Evolutionary conservation across 2,113 vertebrate genomes (phyloP), one percentile per base, ranked within the genome.

Genomic region (Vulpes ferrilata): DNA sequence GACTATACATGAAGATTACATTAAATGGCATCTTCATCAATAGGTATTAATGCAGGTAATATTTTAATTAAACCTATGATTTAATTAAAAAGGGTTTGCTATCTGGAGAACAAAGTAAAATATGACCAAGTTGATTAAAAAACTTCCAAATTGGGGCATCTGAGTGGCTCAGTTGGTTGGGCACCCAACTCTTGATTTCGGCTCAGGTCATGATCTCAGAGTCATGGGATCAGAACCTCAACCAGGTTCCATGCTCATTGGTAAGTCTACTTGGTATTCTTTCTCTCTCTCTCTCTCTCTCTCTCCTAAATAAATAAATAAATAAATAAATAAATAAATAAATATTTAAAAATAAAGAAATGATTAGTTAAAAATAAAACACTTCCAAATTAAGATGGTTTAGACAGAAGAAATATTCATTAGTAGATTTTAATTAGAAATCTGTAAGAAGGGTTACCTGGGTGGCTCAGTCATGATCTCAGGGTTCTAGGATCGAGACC

Each of bases 51-150:
- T 43, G 43, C 43, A 43, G 43, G 43, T 43, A 43, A 43, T 43
- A 43, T 43, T 43, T 43, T 43, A 43, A 43, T 43, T 43, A 43
- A 43, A 43, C 43, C 43, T 43, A 43, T 43, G 43, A 43, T 43
- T 43, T 43, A 43, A 43, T 43, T 43, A 43, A 93, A 98, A 85
- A 69, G 60, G 79, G 16, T 48, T n/a, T 90, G 32, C 90, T 84
- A 67, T 78, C 91, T 90, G 60, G 38, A 51, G 43, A 97, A 97
- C 3, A 89, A 80, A 76, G 69, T 0, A 30, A 5, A 93, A 62
- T 43, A 82, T 67, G 25, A 78, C 22, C 94, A 97, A 95, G 71
- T 9, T 74, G 10, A 90, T 92, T 64, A 59, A 92, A 84, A 74
- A 8, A 55, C 5, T 69, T 89, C 25, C 15, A 69, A 64, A 88